Conservation (phyloP, 1,140 invertebrate species). For the Drosophila micromelanica region DNA sequence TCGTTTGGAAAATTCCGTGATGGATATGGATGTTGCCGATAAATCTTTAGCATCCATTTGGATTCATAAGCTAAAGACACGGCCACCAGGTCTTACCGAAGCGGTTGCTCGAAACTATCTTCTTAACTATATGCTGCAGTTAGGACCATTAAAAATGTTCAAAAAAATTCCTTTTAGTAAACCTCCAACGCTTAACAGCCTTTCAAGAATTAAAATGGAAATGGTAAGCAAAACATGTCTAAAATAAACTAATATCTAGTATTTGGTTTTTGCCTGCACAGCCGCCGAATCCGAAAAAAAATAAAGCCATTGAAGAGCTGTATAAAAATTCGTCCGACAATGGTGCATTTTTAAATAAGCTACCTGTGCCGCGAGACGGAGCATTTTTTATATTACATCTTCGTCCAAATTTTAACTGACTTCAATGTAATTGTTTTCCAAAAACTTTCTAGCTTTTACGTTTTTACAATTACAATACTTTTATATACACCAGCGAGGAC, state of each 20-base stretch:
- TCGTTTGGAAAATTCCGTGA: not conserved
- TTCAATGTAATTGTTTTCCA: not conserved
- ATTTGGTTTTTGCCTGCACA: not conserved
- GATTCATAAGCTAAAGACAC: not conserved
- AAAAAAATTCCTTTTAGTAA: not conserved
- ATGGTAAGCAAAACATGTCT: not conserved
- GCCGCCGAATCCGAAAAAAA: not conserved
- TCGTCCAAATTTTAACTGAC: not conserved
- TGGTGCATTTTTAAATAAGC: not conserved
- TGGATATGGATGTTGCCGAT: not conserved
- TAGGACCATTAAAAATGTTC: not conserved
- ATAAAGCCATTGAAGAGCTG: not conserved
- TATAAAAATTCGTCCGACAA: not conserved
- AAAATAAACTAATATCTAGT: not conserved
- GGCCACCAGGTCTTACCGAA: not conserved
- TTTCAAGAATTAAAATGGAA: not conserved
- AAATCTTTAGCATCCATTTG: not conserved
- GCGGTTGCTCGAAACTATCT: slow-evolving; percentile 10
- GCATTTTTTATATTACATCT: slow-evolving; percentile 12
- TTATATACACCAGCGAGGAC: not conserved
- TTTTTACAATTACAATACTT: not conserved
- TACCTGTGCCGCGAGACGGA: slow-evolving; percentile 9
- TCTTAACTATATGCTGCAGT: not conserved
- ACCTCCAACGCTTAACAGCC: not conserved
- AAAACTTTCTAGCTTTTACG: no score